These are phyloP conservation scores for Xestia rhomboidea DNA, from an alignment of 2,888 invertebrate genomes.

Conservation along the genomic window DNA sequence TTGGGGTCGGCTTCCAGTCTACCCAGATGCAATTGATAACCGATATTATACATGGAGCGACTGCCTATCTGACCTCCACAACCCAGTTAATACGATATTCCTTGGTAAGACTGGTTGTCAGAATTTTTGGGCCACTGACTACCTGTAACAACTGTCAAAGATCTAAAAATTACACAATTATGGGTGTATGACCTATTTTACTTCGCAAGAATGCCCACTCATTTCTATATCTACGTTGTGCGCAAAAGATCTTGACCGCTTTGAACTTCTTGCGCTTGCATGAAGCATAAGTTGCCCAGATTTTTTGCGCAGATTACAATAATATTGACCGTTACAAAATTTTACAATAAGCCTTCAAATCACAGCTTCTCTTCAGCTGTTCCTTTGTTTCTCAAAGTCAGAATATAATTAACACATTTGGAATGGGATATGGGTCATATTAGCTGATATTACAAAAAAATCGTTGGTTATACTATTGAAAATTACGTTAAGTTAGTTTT, in stretches of 20 bases:
- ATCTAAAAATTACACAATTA: too few relatives aligned
- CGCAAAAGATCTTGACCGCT: conserved; percentile 13
- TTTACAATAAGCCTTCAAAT: not conserved
- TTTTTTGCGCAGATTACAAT: conserved; percentile 13
- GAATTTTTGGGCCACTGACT: too few relatives aligned
- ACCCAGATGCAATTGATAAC: too few relatives aligned
- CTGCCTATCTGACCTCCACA: too few relatives aligned
- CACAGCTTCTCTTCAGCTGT: too few relatives aligned
- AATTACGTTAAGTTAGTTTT: not conserved
- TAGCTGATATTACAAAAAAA: not conserved
- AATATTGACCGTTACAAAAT: conserved; percentile 25
- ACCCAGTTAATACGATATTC: too few relatives aligned
- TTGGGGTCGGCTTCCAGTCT: too few relatives aligned
- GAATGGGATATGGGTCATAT: not conserved
- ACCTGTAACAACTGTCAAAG: too few relatives aligned
- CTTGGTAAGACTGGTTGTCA: too few relatives aligned
- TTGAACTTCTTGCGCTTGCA: not conserved
- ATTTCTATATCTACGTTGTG: not conserved
- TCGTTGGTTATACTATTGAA: not conserved
- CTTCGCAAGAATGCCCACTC: not conserved
- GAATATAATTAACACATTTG: not conserved
- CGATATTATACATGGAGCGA: too few relatives aligned
- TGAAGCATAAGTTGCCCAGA: not conserved
- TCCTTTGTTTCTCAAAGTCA: not conserved
- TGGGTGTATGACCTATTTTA: not conserved